Evolutionary conservation across 2,797 vertebrate genomes (phyloP).

Genomic region (Peromyscus aztecus): DNA sequence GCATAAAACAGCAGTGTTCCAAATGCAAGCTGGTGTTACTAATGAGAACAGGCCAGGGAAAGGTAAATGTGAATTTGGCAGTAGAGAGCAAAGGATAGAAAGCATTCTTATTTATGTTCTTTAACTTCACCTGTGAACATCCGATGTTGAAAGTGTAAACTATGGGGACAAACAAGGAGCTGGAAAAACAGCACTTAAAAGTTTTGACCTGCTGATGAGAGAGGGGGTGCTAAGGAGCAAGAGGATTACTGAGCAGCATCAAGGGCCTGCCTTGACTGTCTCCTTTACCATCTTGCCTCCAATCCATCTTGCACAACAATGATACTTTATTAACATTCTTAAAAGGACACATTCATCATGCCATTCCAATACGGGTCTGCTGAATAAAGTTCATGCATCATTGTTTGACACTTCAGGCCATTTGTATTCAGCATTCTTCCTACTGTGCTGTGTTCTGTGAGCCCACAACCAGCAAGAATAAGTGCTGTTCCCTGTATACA

Average conservation of each 20-base stretch:
- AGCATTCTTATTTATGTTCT: not conserved
- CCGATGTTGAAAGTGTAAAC: not conserved
- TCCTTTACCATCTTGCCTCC: conserved; percentile 41
- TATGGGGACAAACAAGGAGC: not conserved
- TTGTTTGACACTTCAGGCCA: conserved; percentile 50
- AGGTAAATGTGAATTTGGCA: conserved; percentile 44
- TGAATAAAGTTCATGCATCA: conserved; percentile 57
- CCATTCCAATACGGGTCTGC: conserved; percentile 5
- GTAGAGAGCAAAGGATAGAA: conserved; percentile 41
- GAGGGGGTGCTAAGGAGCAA: not conserved
- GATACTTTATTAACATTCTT: conserved; percentile 61
- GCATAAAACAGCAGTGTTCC: conserved; percentile 15
- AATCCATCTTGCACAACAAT: conserved; percentile 50
- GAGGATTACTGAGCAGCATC: conserved; percentile 24
- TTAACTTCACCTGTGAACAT: not conserved
- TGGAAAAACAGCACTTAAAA: conserved; percentile 21
- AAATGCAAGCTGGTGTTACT: conserved; percentile 49
- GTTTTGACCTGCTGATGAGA: conserved; percentile 12
- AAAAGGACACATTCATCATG: conserved; percentile 58
- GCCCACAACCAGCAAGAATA: conserved; percentile 4
- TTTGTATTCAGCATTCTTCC: conserved; percentile 47
- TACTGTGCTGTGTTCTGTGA: conserved; percentile 27
- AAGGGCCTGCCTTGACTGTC: conserved; percentile 22
- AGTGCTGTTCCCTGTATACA: not conserved
- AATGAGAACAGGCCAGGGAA: not conserved